Base-by-base conservation (phyloP, 1,140 invertebrate species). In the Drosophila pseudoananassae region DNA sequence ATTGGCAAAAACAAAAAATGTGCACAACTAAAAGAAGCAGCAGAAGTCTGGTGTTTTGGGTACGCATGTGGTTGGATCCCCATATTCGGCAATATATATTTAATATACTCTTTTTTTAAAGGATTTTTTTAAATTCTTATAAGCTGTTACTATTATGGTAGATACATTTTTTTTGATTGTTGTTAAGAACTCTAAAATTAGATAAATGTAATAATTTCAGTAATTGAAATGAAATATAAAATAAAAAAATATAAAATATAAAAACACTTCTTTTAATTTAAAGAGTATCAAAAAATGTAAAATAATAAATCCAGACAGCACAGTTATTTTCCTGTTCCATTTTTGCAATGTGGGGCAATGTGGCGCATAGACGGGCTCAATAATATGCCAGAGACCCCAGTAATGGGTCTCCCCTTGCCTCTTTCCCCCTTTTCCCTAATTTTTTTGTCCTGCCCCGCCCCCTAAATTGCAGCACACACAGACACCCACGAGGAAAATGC, bases 281-380 rank as follows among this genome's bases (percentile, higher is more conserved):
- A 36, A 60, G 60, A 9, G 65, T 55, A 25, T 55, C 40, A 2
- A 14, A 0, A 23, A 29, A 15, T 20, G 27, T 3, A 8, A 15
- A 8, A 4, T 57, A 58, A 31, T 17, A 27, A 3, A 0, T 14
- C 20, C 0, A 8, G 4, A 15, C 5, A 10, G 0, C 14, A 38
- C 17, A 17, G 4, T 3, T 46, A 25, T 46, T 54, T 29, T 59
- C 40, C 15, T 47, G 59, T 50, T 60, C 55, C 58, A 54, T 55
- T 47, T 54, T 29, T 20, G 46, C 71, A 74, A 77, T 70, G 69
- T 87, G 72, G 74, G 81, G 81, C 82, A 85, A 85, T 85, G 81
- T 85, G 81, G 84, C 83, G 82, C 81, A 82, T 78, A 85, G 82
- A 87, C 82, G 68, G 33, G 78, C 81, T 87, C 81, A 87, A 87